Evolutionary conservation across 1,140 invertebrate genomes (phyloP), one percentile per base, ranked within the genome.

Genomic region (Pogonognathellus flavescens): DNA sequence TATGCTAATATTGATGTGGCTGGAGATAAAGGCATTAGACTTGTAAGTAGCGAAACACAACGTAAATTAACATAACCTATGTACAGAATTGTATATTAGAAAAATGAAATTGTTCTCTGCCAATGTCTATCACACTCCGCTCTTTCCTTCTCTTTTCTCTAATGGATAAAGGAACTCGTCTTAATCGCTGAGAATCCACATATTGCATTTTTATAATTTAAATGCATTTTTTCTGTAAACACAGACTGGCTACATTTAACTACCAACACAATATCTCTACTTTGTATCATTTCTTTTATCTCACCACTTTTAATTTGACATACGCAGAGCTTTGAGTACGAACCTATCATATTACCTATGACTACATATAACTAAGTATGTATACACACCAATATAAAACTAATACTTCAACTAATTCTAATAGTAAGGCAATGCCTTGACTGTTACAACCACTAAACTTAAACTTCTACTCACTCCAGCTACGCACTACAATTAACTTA

Each of bases 151-250:
- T 25, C 20, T 70, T 50, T 9, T 76, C 31, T 76, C 70, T 76
- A n/a, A 41, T 41, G 31, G 31, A 41, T 41, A 41, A 41, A 41
- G 31, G 31, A 41, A 41, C 31, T 41, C 6, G 31, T 6, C 31
- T 41, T 41, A 41, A 76, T n/a, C 70, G 13, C 70, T 76, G 25
- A 49, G 41, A 76, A 76, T 76, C 70, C 70, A 76, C 41, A 49
- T 76, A 76, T 50, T 76, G 70, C 70, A 76, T 76, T 76, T 76
- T 76, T 76, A 14, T 50, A 76, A n/a, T 72, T 76, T 76, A 76
- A 76, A 16, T 76, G 70, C 70, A 76, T 76, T 76, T 76, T 76
- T 76, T 76, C 70, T 76, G 41, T 50, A 76, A 41, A 50, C 41
- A n/a, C n/a, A 50, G 14, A 16, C 70, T 76, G 14, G 49, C 70